Evolutionary conservation across 2,888 invertebrate species (phyloP).

Genomic region (Ochropleura plecta): DNA sequence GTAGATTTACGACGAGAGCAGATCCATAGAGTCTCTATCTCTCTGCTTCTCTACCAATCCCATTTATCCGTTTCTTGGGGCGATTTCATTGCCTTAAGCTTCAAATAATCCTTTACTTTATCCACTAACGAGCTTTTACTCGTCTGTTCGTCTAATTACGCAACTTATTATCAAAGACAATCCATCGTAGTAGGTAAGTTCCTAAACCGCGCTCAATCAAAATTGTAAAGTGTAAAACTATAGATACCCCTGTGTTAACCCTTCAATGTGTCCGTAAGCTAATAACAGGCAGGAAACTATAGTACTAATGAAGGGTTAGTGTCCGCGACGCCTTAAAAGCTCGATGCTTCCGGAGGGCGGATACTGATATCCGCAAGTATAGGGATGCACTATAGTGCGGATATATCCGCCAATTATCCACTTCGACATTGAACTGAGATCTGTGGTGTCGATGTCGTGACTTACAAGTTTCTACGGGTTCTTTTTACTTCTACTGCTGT

Average conservation of each 20-base stretch:
- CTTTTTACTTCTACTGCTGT: background rate
- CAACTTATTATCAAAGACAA: background rate
- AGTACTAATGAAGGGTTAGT: slow-evolving; percentile 37
- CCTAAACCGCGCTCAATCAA: background rate
- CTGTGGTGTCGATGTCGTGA: background rate
- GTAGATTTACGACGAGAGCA: background rate
- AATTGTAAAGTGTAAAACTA: background rate
- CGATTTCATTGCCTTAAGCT: background rate
- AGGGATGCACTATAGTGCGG: slow-evolving; percentile 23
- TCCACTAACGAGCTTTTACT: background rate
- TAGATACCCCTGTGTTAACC: background rate
- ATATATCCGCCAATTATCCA: slow-evolving; percentile 27
- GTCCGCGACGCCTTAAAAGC: slow-evolving; percentile 58
- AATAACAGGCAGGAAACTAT: slow-evolving; percentile 41
- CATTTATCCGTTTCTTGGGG: background rate
- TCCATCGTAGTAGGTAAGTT: no score
- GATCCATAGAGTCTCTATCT: background rate
- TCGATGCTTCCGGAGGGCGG: slow-evolving; percentile 44
- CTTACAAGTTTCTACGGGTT: background rate
- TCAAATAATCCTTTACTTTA: background rate
- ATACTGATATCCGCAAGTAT: slow-evolving; percentile 44
- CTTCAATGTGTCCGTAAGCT: slow-evolving; percentile 16
- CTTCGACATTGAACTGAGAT: background rate
- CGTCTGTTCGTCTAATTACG: background rate
- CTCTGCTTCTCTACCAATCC: background rate